Evolutionary conservation across 2,888 invertebrate species (phyloP).

Genomic region (Rhaphigaster nebulosa): DNA sequence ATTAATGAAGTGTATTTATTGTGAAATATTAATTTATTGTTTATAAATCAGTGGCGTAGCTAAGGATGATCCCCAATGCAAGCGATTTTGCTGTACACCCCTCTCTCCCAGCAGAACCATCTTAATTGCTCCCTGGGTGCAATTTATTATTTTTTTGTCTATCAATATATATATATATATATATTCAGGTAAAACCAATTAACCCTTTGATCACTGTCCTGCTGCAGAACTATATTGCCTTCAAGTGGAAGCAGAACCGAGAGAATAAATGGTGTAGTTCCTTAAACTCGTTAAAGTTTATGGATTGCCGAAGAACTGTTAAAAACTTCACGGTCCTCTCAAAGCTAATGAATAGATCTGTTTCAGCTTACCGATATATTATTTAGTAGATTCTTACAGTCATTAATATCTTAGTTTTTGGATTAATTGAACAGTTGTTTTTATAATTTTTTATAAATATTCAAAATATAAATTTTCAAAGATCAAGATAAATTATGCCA

Average conservation of each 20-base stretch:
- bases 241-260: neutral
- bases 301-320: neutral
- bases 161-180: neutral
- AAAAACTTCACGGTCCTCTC: neutral
- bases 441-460: too few species aligned
- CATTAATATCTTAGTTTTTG: neutral
- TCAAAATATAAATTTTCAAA: too few species aligned
- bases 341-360: neutral
- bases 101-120: too few species aligned
- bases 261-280: neutral
- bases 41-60: too few species aligned
- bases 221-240: neutral
- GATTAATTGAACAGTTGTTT: neutral
- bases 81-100: too few species aligned
- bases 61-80: too few species aligned
- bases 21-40: too few species aligned
- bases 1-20: too few species aligned
- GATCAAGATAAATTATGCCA: too few species aligned
- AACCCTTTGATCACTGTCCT: neutral
- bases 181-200: neutral
- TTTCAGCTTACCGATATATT: neutral
- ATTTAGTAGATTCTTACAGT: neutral
- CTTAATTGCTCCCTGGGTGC: too few species aligned
- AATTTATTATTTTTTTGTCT: too few species aligned
- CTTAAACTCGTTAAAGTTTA: constrained; percentile 39